Base-by-base conservation (phyloP, 2,888 invertebrate genomes). In the Aethes cnicana region DNA sequence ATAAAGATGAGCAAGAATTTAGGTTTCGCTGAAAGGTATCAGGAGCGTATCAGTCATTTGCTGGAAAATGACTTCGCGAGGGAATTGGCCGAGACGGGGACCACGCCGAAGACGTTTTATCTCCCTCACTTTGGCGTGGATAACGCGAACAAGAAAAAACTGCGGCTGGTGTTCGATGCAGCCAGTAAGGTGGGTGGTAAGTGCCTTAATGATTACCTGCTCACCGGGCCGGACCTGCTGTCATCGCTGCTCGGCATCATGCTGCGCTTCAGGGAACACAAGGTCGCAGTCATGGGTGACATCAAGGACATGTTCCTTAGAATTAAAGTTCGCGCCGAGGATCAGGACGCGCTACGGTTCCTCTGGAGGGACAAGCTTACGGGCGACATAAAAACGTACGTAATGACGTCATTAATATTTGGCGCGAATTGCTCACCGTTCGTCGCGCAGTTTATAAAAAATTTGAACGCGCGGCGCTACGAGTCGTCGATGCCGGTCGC, bases 201-300 rank as follows among this genome's bases (percentile, higher is more conserved):
- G 4, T 59, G 25, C 1, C n/a, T 64, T 4, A 68, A 68, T 35
- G 64, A 64, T 36, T 60, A 55, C 23, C 43, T 65, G 14, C 43
- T 64, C 0, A 55, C 39, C 6, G 65, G 63, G 0, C 64, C 65
- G 0, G 65, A 68, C 26, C 30, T 64, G 6, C 41, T 65, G 2
- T 14, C 5, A 5, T 63, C 74, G 6, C 50, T 81, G 28, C 46
- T 67, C 0, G 70, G 72, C 2, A 69, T 79, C 1, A 33, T 81
- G 33, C 61, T 72, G 50, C 63, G 72, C 1, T 82, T 81, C 46
- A 48, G 77, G 26, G 64, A 71, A 56, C 54, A 65, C n/a, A 57
- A 46, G 21, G 53, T 74, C 3, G 79, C 68, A 2, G 57, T 80
- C 1, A 61, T 46, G 9, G 72, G 59, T 1, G 68, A 70, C 49